Percentiles rank a stretch among this genome's conserved stretches.
These are phyloP conservation scores for Eleginops maclovinus DNA, from an alignment of 2,113 vertebrate species.

Conservation along the genomic window DNA sequence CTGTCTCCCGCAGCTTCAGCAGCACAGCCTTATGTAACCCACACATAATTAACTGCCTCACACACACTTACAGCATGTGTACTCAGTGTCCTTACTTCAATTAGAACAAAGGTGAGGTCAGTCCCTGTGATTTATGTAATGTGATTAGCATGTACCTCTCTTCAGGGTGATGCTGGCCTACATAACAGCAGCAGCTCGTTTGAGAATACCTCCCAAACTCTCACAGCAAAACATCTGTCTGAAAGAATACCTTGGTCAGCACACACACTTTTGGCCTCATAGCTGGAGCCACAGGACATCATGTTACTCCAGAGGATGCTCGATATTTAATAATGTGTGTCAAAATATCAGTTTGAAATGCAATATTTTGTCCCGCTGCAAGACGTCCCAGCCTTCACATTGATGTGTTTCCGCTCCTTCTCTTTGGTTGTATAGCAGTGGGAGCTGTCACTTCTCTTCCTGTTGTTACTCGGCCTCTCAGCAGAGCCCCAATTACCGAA, in stretches of 20 bases:
- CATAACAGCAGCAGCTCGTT: constrained; percentile 33
- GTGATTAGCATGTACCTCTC: constrained; percentile 28
- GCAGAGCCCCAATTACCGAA: constrained; percentile 70
- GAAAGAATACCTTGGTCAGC: constrained; percentile 53
- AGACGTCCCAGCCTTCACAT: no score
- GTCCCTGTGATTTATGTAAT: constrained; percentile 47
- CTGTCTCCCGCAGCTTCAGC: constrained; percentile 12
- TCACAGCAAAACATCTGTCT: constrained; percentile 35
- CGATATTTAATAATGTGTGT: no score
- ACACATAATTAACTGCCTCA: constrained; percentile 24
- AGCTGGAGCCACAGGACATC: constrained; percentile 33
- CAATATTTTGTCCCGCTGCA: no score
- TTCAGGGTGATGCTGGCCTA: constrained; percentile 40
- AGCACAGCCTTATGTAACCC: constrained; percentile 6
- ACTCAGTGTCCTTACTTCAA: neutral
- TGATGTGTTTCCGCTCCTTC: constrained; percentile 5
- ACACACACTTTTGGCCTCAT: constrained; percentile 31
- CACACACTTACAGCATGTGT: neutral
- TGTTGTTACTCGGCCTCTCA: constrained; percentile 65
- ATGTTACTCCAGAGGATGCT: constrained; percentile 21
- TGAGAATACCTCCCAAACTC: constrained; percentile 10
- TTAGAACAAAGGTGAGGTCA: constrained; percentile 8
- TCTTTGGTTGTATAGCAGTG: constrained; percentile 38
- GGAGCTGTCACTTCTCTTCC: constrained; percentile 73
- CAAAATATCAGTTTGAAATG: no score